A percentile compares a stretch with the other conserved stretches of the same genome.
phyloP scores from a whole-genome alignment of 92 coral and sea anemone genomes.

The Diadumene lineata region DNA sequence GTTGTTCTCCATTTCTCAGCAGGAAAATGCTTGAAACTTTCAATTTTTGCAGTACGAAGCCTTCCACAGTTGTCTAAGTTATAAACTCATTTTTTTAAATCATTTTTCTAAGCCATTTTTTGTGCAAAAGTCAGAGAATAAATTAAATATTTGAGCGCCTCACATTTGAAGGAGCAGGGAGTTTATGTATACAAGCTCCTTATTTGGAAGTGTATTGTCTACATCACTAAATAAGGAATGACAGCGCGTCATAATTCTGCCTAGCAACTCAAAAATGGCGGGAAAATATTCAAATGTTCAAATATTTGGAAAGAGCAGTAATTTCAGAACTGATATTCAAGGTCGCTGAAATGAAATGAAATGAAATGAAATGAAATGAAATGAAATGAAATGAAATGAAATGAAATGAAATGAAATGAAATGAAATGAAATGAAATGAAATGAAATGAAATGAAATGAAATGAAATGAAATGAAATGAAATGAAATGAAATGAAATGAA shows the following conservation, averaged over 20 bases:
- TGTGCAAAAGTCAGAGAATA: slow-evolving; percentile 28
- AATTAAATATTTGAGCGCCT: slow-evolving; percentile 34
- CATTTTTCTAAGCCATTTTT: slow-evolving; percentile 21
- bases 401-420: background rate
- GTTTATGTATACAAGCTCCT: slow-evolving; percentile 58
- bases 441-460: too few relatives aligned
- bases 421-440: background rate
- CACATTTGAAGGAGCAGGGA: slow-evolving; percentile 26
- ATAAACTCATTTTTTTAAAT: slow-evolving; percentile 21
- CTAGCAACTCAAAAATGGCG: slow-evolving; percentile 55
- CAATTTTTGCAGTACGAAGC: background rate
- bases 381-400: background rate
- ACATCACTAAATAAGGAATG: slow-evolving; percentile 76
- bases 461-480: background rate
- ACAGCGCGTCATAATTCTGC: slow-evolving; percentile 38
- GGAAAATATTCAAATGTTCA: slow-evolving; percentile 12
- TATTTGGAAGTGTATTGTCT: slow-evolving; percentile 82
- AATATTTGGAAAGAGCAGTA: background rate
- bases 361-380: too few relatives aligned
- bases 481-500: too few relatives aligned
- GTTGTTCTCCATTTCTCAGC: slow-evolving; percentile 8
- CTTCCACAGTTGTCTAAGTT: slow-evolving; percentile 15
- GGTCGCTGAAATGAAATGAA: background rate
- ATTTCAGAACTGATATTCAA: too few relatives aligned
- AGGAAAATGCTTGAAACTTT: slow-evolving; percentile 2